phyloP scores from a whole-genome alignment of 2,797 vertebrate genomes.

The Crax fasciolata region DNA sequence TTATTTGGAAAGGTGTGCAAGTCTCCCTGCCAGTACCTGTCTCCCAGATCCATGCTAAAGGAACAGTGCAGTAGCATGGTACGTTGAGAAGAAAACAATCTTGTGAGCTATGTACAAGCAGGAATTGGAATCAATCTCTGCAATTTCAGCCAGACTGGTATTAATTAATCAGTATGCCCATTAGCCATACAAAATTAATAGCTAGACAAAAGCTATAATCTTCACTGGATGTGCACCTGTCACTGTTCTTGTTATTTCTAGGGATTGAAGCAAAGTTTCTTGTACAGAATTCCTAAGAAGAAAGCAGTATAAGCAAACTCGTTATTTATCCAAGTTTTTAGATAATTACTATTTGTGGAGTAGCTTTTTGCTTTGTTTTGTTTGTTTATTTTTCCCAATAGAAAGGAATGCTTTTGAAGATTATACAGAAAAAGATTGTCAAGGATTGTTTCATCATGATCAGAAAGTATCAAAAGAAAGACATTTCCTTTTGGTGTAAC shows the following conservation, averaged over 20 bases:
- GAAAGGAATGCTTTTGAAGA: conserved; percentile 48
- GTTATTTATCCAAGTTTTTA: background rate
- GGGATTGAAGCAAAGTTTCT: background rate
- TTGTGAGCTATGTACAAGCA: background rate
- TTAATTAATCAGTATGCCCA: background rate
- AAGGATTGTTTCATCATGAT: conserved; percentile 27
- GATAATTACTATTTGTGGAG: background rate
- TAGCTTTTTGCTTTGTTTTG: background rate
- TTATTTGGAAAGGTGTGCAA: background rate
- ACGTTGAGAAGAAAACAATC: background rate
- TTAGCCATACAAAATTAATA: background rate
- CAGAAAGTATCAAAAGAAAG: background rate
- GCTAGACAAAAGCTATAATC: background rate
- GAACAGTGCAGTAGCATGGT: background rate
- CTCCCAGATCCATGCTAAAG: background rate
- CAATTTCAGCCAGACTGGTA: background rate
- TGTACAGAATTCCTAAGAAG: background rate
- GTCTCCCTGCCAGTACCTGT: background rate
- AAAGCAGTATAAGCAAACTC: background rate
- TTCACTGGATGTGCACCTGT: background rate
- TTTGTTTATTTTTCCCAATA: background rate
- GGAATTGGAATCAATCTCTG: background rate
- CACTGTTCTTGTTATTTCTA: background rate
- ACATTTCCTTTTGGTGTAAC: background rate
- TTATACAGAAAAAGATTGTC: background rate